Conservation (phyloP, 2,888 invertebrate species). For the Theretra japonica region DNA sequence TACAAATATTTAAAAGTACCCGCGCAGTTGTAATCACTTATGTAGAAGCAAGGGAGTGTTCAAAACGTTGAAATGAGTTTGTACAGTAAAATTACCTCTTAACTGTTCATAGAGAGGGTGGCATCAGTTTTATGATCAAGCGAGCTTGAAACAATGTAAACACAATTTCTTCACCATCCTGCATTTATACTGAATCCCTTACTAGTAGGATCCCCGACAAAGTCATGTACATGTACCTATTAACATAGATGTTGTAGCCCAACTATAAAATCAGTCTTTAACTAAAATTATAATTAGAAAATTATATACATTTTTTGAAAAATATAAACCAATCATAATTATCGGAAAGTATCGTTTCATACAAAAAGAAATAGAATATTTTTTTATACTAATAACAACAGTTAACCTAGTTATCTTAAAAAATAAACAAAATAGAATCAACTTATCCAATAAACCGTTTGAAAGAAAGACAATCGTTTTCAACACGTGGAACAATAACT, state of each 20-base stretch:
- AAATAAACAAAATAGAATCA: too few species aligned
- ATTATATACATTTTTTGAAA: too few species aligned
- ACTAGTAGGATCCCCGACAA: neutral
- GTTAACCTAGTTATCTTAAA: too few species aligned
- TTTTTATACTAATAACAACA: too few species aligned
- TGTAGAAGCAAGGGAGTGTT: neutral
- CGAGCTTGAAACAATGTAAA: slow-evolving; percentile 7
- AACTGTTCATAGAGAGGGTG: neutral
- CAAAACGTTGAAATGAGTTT: neutral
- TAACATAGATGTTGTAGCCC: neutral
- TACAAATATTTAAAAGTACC: slow-evolving; percentile 6
- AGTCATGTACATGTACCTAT: neutral
- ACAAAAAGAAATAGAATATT: too few species aligned
- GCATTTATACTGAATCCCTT: neutral
- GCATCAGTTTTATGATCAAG: slow-evolving; percentile 20
- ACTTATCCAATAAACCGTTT: neutral
- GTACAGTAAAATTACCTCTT: neutral
- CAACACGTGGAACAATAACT: neutral
- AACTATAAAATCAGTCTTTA: neutral
- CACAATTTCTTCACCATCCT: slow-evolving; percentile 11
- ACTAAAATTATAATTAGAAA: too few species aligned
- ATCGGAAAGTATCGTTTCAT: too few species aligned
- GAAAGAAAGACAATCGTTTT: neutral
- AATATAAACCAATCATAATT: too few species aligned
- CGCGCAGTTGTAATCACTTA: neutral